A percentile compares a stretch with the other conserved stretches of the same genome.
phyloP scores from a whole-genome alignment of 2,113 vertebrate genomes.

The Syngnathus floridae region DNA sequence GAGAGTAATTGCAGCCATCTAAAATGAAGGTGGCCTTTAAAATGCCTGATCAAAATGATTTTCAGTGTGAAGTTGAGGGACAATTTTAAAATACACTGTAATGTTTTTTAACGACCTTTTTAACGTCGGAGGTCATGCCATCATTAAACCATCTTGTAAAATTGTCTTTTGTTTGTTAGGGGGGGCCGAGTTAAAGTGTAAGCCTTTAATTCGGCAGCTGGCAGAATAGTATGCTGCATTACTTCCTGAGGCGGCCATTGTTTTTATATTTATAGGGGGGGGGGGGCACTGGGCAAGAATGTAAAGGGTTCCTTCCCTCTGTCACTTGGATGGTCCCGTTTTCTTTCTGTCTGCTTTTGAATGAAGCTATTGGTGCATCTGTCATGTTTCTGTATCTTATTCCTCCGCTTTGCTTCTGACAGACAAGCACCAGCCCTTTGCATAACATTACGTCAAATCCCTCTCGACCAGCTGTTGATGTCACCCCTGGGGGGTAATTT shows the following conservation, averaged over 20 bases:
- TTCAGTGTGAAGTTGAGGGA: no score
- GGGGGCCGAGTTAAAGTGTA: conserved; percentile 49
- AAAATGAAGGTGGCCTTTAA: no score
- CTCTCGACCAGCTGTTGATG: conserved; percentile 62
- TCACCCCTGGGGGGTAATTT: conserved; percentile 65
- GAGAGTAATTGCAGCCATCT: conserved; percentile 39
- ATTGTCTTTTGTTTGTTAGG: conserved; percentile 36
- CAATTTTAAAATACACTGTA: background rate
- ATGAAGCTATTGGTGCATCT: background rate
- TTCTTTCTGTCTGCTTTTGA: background rate
- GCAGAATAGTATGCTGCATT: conserved; percentile 25
- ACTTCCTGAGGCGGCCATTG: conserved; percentile 6
- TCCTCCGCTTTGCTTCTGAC: conserved; percentile 36
- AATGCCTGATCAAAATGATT: no score
- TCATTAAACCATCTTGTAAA: conserved; percentile 33
- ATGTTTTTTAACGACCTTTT: conserved; percentile 2
- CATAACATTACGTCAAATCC: conserved; percentile 55
- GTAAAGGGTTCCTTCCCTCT: background rate
- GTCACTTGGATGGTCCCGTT: background rate
- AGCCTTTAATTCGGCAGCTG: conserved; percentile 61
- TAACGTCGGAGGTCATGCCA: conserved; percentile 38
- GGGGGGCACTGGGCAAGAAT: background rate
- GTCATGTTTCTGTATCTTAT: background rate
- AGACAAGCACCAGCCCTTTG: conserved; percentile 58
- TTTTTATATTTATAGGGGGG: background rate